Base-by-base conservation (phyloP, 2,113 vertebrate species). In the Pontoporia blainvillei region DNA sequence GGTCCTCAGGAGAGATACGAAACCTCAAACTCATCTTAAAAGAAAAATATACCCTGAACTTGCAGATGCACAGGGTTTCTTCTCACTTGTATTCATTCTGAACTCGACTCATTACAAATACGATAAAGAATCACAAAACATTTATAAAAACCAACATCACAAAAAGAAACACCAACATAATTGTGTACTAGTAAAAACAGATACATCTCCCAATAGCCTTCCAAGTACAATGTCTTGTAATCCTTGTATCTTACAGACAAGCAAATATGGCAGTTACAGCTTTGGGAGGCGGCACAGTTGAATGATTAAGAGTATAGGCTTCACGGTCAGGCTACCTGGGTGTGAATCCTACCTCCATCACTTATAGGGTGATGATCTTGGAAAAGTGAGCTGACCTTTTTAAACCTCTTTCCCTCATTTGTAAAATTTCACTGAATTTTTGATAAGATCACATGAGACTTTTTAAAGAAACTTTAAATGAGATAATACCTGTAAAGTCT, bases 361-460 rank as follows among this genome's bases (percentile, higher is more conserved):
- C 49, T 62, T 62, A 49, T 0, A 71, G 93, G 67, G 25, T 95
- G 27, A 89, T 78, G 54, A 61, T 23, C 57, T 46, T 89, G 49
- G 73, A 72, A 82, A 88, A 96, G 59, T 59, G 49, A 66, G 31
- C 49, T 88, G 41, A 89, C n/a, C 39, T 90, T 91, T 94, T 73
- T 11, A 31, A 64, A 69, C 31, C 2, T 41, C n/a, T 94, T 95
- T 95, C 75, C 78, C 31, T 86, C 25, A 59, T 66, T 46, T 95
- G 18, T 94, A 86, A 95, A 97, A 96, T 34, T 90, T 91, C 52
- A 90, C 2, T 71, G 44, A 27, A 52, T 21, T 92, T 93, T 71
- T 93, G 39, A 57, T 57, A 57, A 95, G 17, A 96, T 59, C 52
- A 79, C 57, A 79, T 36, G 49, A 25, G 44, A 46, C 44, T 46